These are phyloP conservation scores for Nothobranchius furzeri DNA, from an alignment of 2,113 vertebrate genomes.

Conservation along the genomic window DNA sequence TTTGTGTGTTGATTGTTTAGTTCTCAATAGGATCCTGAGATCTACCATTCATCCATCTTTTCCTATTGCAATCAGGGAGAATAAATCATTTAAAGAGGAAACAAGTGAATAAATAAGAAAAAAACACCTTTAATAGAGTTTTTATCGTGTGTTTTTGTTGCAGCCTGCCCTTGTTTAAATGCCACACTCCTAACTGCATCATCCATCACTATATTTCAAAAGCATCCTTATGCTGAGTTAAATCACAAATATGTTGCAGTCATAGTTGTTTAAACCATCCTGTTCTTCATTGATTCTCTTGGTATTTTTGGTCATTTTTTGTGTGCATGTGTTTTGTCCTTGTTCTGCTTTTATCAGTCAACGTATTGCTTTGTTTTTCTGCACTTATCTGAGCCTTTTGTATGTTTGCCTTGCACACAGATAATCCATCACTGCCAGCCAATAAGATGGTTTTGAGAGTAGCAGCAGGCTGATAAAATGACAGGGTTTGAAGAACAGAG, in stretches of 20 bases:
- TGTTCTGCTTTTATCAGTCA: constrained; percentile 20
- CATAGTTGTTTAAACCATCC: not conserved
- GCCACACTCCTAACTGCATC: constrained; percentile 9
- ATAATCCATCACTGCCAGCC: constrained; percentile 51
- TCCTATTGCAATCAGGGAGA: constrained; percentile 19
- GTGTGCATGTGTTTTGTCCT: not conserved
- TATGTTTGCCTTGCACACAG: constrained; percentile 51
- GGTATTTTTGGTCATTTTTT: not conserved
- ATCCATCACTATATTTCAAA: constrained; percentile 21
- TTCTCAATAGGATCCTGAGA: constrained; percentile 43
- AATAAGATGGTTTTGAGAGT: constrained; percentile 9
- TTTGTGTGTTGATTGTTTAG: constrained; percentile 41
- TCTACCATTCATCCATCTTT: constrained; percentile 40
- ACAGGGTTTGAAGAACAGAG: constrained; percentile 22
- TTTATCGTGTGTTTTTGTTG: constrained; percentile 36
- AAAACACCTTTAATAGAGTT: not conserved
- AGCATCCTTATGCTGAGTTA: constrained; percentile 14
- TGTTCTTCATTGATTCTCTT: not conserved
- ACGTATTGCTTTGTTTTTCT: constrained; percentile 35
- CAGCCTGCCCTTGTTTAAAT: constrained; percentile 17
- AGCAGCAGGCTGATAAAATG: constrained; percentile 13
- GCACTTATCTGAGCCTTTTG: constrained; percentile 49
- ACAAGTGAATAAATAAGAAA: constrained; percentile 2
- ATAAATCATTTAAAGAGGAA: constrained; percentile 8
- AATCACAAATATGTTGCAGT: constrained; percentile 3